Evolutionary conservation across 2,113 vertebrate species (phyloP).

Genomic region (Manacus vitellinus): DNA sequence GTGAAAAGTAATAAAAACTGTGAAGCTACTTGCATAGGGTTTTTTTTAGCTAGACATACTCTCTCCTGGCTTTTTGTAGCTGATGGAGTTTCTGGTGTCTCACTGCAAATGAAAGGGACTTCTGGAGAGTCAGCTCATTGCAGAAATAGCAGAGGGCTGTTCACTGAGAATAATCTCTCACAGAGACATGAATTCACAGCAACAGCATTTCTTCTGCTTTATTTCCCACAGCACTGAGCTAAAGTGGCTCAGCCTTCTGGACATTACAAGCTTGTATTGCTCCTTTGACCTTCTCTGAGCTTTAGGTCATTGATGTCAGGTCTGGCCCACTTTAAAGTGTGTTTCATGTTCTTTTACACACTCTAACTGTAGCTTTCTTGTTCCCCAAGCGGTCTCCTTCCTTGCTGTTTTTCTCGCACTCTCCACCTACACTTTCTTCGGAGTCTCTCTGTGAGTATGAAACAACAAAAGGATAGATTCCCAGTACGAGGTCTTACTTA

Average conservation of each 20-base stretch:
- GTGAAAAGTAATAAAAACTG: not conserved
- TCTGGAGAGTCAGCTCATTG: slow-evolving; percentile 48
- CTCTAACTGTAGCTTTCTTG: not conserved
- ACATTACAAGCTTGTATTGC: not conserved
- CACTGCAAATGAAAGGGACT: not conserved
- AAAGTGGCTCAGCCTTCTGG: slow-evolving; percentile 12
- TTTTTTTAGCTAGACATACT: not conserved
- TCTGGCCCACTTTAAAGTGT: not conserved
- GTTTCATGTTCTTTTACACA: not conserved
- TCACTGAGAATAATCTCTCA: slow-evolving; percentile 2
- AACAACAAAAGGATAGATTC: not conserved
- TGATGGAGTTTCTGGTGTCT: not conserved
- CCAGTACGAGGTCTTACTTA: not conserved
- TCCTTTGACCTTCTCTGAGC: not conserved
- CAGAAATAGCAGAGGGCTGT: slow-evolving; percentile 18
- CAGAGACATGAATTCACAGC: slow-evolving; percentile 6
- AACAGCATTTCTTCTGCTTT: slow-evolving; percentile 50
- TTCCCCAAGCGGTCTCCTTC: not conserved
- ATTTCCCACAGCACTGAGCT: slow-evolving; percentile 2
- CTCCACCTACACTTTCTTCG: not conserved
- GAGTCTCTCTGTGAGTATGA: not conserved
- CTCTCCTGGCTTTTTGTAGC: not conserved
- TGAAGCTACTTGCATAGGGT: not conserved
- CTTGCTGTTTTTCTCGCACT: not conserved
- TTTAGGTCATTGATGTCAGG: not conserved